A percentile compares a stretch with the other conserved stretches of the same genome.
These are phyloP conservation scores for Bettongia penicillata DNA, from an alignment of 2,113 vertebrate genomes.

Conservation along the genomic window DNA sequence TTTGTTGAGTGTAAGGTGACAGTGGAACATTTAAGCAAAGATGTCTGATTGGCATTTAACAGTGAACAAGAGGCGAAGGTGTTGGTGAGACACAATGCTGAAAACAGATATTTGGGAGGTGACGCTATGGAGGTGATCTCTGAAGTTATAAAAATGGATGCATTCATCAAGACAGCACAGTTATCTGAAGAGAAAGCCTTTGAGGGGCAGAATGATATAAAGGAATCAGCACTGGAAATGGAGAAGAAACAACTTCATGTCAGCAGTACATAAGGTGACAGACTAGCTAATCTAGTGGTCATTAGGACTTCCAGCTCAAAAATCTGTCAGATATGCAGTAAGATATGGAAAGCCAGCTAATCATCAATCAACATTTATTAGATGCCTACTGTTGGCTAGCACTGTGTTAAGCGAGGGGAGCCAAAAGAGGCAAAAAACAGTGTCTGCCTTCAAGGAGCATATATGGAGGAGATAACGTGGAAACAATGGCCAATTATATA, in stretches of 20 bases:
- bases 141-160: neutral
- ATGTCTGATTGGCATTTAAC: neutral
- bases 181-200: neutral
- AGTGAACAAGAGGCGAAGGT: neutral
- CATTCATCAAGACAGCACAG: neutral
- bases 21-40: neutral
- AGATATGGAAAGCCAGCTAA: neutral
- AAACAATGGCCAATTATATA: neutral
- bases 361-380: neutral
- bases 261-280: neutral
- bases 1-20: neutral
- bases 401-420: neutral
- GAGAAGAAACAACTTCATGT: neutral
- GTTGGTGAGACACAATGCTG: neutral
- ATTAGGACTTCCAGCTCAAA: neutral
- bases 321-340: neutral
- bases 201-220: neutral
- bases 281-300: neutral
- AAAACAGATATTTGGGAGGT: neutral
- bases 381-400: neutral
- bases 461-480: neutral
- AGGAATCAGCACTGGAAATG: neutral
- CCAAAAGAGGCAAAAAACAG: neutral
- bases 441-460: neutral
- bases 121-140: neutral